Evolutionary conservation across 1,140 invertebrate species (phyloP), one percentile per base, ranked within the genome.

Genomic region (Euglossa dilemma): DNA sequence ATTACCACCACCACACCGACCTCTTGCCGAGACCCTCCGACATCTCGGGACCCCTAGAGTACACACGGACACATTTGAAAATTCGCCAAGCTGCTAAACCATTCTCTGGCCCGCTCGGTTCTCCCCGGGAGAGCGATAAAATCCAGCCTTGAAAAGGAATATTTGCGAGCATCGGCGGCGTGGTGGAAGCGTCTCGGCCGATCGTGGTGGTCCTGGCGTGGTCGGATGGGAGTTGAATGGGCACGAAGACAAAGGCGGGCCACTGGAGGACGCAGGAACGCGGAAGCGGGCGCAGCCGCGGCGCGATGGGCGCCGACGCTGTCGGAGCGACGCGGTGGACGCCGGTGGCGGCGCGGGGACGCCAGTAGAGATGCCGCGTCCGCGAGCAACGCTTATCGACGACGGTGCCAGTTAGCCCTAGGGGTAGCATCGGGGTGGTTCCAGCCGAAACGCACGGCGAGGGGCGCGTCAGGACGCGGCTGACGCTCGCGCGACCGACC

Each of bases 351-450:
- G n/a, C 57, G 57, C 20, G 72, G 52, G 73, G 45, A 54, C 59
- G 76, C 61, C 82, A 87, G 86, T 87, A 64, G 75, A 79, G 64
- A 81, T 76, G 86, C 67, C 85, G 77, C 75, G 70, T 73, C 70
- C 83, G 52, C 61, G 66, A 23, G 57, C 70, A 72, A n/a, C 50
- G 71, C 25, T 67, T 63, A 63, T 61, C 57, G 64, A 28, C 59
- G 63, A 25, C 43, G 59, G 28, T 50, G 47, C 23, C 61, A 79
- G 73, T 83, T 61, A 82, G 69, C 86, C 67, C 54, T 36, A 28
- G 63, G 80, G 70, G 45, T 86, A 78, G 43, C 43, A 56, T 69
- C 56, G 63, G 76, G 75, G 77, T 87, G 69, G 82, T 84, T 87
- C 72, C 74, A 77, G 59, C 64, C 76, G 76, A 83, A 73, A 78